These are phyloP conservation scores for Coendou prehensilis DNA, from an alignment of 2,797 vertebrate genomes.

Conservation along the genomic window DNA sequence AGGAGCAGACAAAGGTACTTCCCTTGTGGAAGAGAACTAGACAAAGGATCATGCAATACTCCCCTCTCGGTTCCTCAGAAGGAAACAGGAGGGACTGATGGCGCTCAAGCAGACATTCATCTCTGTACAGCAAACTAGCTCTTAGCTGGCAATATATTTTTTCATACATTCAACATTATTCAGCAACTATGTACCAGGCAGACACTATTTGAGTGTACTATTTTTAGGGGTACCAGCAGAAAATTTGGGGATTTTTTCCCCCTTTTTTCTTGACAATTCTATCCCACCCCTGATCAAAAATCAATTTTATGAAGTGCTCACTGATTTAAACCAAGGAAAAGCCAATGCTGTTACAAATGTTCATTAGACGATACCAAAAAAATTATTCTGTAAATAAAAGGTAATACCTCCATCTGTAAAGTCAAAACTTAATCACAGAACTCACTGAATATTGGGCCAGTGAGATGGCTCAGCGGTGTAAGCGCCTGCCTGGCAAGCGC, in stretches of 20 bases:
- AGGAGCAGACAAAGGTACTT: neutral
- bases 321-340: constrained; percentile 42
- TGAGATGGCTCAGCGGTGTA: too few species aligned
- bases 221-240: neutral
- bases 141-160: neutral
- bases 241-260: neutral
- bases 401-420: constrained; percentile 6
- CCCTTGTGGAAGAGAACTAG: neutral
- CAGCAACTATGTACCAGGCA: neutral
- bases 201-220: neutral
- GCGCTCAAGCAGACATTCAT: neutral
- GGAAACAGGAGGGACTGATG: neutral
- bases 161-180: constrained; percentile 76
- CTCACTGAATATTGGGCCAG: neutral
- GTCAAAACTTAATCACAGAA: constrained; percentile 32
- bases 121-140: neutral
- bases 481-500: too few species aligned
- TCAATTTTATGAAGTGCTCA: constrained; percentile 16
- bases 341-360: constrained; percentile 69
- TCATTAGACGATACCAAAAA: neutral
- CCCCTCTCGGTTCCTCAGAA: neutral
- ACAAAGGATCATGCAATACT: neutral
- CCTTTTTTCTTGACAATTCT: constrained; percentile 41
- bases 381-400: constrained; percentile 31
- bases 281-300: constrained; percentile 25